phyloP scores from a whole-genome alignment of 2,113 vertebrate species.

The Cyprinus carpio region DNA sequence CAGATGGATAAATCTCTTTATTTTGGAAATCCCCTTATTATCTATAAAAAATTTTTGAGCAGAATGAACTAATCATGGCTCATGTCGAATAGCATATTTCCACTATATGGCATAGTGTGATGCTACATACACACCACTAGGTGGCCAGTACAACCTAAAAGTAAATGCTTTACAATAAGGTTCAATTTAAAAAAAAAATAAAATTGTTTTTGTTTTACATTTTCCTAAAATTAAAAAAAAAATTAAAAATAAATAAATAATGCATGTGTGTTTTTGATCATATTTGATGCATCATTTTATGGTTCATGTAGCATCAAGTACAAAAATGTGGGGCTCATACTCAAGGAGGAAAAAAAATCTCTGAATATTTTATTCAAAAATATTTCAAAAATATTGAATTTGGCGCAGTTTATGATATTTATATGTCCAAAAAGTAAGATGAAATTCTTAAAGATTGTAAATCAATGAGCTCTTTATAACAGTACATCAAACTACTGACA shows the following conservation, averaged over 20 bases:
- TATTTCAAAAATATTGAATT: background rate
- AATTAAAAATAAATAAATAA: no score
- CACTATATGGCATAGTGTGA: background rate
- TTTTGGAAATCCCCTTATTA: background rate
- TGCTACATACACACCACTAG: background rate
- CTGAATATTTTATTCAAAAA: no score
- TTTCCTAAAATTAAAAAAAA: no score
- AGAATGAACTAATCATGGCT: background rate
- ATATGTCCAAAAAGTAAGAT: background rate
- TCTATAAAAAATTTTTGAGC: background rate
- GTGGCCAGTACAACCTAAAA: background rate
- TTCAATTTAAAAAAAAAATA: background rate
- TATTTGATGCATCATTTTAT: background rate
- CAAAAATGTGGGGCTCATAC: no score
- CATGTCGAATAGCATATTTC: background rate
- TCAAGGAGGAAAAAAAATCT: no score
- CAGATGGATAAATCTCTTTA: background rate
- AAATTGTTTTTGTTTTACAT: no score
- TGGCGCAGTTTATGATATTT: background rate
- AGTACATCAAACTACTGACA: background rate
- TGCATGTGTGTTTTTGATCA: background rate
- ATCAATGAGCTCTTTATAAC: no score
- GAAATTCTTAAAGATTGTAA: no score
- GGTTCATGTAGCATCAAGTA: background rate
- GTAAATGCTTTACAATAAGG: background rate